phyloP scores from a whole-genome alignment of 2,797 vertebrate genomes.

The Xenentodon cancila region DNA sequence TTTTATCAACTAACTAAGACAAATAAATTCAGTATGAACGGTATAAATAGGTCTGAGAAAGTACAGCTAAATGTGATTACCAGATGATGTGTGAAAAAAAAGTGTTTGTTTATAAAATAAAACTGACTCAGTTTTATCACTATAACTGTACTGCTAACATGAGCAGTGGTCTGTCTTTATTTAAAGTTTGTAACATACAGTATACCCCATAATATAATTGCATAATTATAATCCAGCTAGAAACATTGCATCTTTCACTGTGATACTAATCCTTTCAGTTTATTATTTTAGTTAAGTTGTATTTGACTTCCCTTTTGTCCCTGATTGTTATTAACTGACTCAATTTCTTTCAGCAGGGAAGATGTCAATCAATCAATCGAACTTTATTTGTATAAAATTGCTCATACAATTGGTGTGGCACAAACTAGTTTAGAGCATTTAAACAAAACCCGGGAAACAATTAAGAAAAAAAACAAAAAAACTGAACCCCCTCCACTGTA shows the following conservation, averaged over 20 bases:
- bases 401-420: too few relatives aligned
- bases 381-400: too few relatives aligned
- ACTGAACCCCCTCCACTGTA: too few relatives aligned
- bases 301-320: not conserved
- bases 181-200: not conserved
- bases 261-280: too few relatives aligned
- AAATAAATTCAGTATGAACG: slow-evolving; percentile 5
- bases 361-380: not conserved
- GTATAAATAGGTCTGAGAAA: not conserved
- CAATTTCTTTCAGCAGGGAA: not conserved
- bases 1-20: not conserved
- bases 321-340: not conserved
- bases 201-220: not conserved
- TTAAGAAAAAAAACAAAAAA: too few relatives aligned
- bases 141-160: too few relatives aligned
- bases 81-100: slow-evolving; percentile 2
- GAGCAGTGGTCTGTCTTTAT: too few relatives aligned
- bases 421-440: too few relatives aligned
- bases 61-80: not conserved
- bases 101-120: not conserved
- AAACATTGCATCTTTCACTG: not conserved
- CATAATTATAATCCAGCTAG: not conserved
- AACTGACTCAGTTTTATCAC: too few relatives aligned
- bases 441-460: too few relatives aligned
- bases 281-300: too few relatives aligned